These are phyloP conservation scores for Drosophila oshimai DNA, from an alignment of 1,140 invertebrate species.

Conservation along the genomic window DNA sequence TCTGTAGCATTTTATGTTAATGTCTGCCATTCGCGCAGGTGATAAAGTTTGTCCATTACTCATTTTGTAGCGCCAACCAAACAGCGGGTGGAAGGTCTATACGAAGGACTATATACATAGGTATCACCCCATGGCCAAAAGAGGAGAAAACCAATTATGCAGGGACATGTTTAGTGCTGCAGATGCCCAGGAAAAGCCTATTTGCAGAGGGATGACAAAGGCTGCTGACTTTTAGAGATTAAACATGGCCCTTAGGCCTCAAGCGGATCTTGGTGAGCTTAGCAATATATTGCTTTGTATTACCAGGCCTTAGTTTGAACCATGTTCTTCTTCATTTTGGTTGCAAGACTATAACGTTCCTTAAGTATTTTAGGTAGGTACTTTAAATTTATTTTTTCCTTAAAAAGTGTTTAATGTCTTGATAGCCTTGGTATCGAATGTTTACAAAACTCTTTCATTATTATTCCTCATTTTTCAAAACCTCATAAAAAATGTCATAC, in stretches of 20 bases:
- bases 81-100: background rate
- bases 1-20: constrained; percentile 66
- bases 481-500: background rate
- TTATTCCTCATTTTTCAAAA: too few species aligned
- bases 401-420: too few species aligned
- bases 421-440: too few species aligned
- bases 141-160: constrained; percentile 59
- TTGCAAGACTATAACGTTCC: background rate
- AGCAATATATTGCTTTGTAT: background rate
- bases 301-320: too few species aligned
- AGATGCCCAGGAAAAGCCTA: constrained; percentile 5
- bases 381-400: too few species aligned
- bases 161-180: constrained; percentile 37
- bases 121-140: background rate
- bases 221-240: constrained; percentile 8
- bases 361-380: background rate
- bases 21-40: constrained; percentile 57
- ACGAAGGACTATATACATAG: too few species aligned
- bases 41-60: constrained; percentile 72
- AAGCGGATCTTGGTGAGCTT: background rate
- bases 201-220: constrained; percentile 17
- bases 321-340: too few species aligned
- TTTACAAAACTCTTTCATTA: background rate
- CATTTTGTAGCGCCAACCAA: constrained; percentile 58
- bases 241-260: background rate